These are phyloP conservation scores for Ophioninae sp. DNA, from an alignment of 2,888 invertebrate species.

Conservation along the genomic window DNA sequence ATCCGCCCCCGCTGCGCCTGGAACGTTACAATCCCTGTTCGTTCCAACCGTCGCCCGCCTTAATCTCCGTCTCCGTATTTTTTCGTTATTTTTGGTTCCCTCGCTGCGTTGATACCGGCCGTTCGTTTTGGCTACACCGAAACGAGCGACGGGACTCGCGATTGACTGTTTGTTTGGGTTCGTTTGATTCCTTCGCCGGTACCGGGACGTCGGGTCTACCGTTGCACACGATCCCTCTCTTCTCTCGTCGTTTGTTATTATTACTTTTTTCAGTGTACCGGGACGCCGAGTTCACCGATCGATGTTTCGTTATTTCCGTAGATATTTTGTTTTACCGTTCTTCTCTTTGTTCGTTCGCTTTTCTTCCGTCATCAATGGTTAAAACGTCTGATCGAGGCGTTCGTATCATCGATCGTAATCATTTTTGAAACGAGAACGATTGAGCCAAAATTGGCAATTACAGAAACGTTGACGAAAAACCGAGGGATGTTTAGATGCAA, in stretches of 20 bases:
- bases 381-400: neutral
- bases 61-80: neutral
- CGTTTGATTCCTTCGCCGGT: slow-evolving; percentile 44
- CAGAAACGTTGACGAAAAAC: too few relatives aligned
- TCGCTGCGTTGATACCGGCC: slow-evolving; percentile 34
- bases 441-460: too few relatives aligned
- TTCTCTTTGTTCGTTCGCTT: neutral
- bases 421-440: too few relatives aligned
- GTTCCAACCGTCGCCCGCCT: slow-evolving; percentile 10
- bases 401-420: neutral
- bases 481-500: too few relatives aligned
- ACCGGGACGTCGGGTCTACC: slow-evolving; percentile 69
- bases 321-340: slow-evolving; percentile 48
- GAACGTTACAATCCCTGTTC: slow-evolving; percentile 19
- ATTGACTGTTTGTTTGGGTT: slow-evolving; percentile 53
- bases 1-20: slow-evolving; percentile 24
- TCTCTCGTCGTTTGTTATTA: slow-evolving; percentile 4
- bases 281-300: slow-evolving; percentile 23
- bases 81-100: slow-evolving; percentile 12
- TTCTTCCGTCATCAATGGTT: slow-evolving; percentile 44
- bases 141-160: slow-evolving; percentile 58
- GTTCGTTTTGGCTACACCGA: slow-evolving; percentile 65
- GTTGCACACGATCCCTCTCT: slow-evolving; percentile 51
- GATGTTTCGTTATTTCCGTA: neutral
- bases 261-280: neutral